These are phyloP conservation scores for Tonatia bakeri DNA, from an alignment of 2,113 vertebrate species.

Conservation along the genomic window DNA sequence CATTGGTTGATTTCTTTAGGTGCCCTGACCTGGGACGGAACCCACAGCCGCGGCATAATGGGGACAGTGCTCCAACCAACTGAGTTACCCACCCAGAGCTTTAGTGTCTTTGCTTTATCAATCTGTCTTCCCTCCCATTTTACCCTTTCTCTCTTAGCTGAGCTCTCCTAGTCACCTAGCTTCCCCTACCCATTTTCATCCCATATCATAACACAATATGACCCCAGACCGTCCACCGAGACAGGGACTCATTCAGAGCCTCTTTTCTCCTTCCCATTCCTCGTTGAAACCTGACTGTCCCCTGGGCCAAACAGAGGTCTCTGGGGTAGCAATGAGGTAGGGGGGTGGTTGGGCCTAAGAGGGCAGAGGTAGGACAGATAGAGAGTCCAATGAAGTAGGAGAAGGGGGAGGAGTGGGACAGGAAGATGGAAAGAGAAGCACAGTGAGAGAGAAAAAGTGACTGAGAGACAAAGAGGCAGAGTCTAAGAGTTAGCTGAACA, in stretches of 20 bases:
- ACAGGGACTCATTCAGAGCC: background rate
- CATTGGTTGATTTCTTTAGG: no score
- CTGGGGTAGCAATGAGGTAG: background rate
- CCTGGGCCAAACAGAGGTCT: background rate
- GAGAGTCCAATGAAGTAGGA: background rate
- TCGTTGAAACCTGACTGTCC: background rate
- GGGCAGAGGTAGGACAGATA: background rate
- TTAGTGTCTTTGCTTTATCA: background rate
- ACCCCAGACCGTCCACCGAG: background rate
- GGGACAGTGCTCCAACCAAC: no score
- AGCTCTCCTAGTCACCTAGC: background rate
- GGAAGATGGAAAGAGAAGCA: slow-evolving; percentile 20
- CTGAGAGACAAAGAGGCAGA: background rate
- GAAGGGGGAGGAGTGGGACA: background rate
- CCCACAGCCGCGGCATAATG: no score
- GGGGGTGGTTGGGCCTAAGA: background rate
- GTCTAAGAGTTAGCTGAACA: background rate
- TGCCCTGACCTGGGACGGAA: no score
- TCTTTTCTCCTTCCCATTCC: background rate
- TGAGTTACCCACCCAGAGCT: no score
- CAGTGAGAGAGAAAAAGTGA: background rate
- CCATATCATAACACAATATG: background rate
- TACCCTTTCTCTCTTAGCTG: background rate
- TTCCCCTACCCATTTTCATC: background rate
- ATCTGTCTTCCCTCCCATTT: background rate